Conservation (phyloP, 2,113 vertebrate genomes). For the Corythoichthys haematopterus region DNA sequence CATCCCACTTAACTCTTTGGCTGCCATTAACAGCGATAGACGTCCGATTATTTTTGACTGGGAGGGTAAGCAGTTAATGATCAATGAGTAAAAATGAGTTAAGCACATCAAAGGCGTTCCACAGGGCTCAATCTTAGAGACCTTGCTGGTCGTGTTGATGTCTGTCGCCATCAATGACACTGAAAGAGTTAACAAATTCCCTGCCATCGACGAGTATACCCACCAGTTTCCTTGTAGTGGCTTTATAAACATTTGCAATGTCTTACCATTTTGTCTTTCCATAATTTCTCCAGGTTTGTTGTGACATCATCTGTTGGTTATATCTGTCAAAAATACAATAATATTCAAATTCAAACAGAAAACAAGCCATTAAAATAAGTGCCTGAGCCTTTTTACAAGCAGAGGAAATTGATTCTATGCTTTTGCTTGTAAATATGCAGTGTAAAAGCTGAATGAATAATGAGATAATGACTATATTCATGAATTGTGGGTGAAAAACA, state of each 20-base stretch:
- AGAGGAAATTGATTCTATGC: slow-evolving; percentile 12
- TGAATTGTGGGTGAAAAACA: slow-evolving; percentile 1
- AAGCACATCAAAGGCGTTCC: no score
- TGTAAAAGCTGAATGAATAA: background rate
- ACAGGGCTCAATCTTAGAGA: no score
- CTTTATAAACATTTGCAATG: background rate
- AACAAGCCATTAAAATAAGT: slow-evolving; percentile 8
- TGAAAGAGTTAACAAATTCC: no score
- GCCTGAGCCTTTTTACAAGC: slow-evolving; percentile 17
- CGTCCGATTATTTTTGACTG: no score
- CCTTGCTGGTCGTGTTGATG: no score
- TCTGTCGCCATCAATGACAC: no score
- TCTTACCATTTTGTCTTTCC: slow-evolving; percentile 82
- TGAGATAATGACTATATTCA: slow-evolving; percentile 11
- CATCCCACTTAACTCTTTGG: no score
- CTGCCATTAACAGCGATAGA: no score
- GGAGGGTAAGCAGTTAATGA: no score
- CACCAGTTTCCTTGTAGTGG: no score
- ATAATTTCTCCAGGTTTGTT: slow-evolving; percentile 56
- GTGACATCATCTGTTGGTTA: slow-evolving; percentile 38
- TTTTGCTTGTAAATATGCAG: slow-evolving; percentile 5
- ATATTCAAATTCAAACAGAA: background rate
- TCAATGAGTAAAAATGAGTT: no score
- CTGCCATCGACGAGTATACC: no score
- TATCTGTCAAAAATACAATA: slow-evolving; percentile 37